Evolutionary conservation across 1,140 invertebrate species (phyloP), one percentile per base, ranked within the genome.

Genomic region (Stratiolaelaps scimitus): DNA sequence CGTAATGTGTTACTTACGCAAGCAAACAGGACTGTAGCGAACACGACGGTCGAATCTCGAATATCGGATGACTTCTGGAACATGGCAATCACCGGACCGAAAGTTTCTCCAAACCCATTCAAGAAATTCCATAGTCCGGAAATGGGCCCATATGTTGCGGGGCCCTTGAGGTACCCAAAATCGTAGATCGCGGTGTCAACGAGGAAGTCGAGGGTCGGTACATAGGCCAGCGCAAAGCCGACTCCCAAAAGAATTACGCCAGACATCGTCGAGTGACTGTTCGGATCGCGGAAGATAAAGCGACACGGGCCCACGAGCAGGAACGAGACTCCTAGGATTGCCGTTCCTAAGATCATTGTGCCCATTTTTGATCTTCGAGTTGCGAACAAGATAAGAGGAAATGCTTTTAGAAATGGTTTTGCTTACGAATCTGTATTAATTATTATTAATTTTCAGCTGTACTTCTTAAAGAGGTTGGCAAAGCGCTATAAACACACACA

Each of bases 71-170:
- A 60, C 15, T 26, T 60, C 20, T 60, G 53, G 53, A 60, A 60
- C 53, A 60, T 60, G 13, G 53, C 53, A 2, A 60, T n/a, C 15
- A 60, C 53, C 1, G 53, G 53, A 4, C 53, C 53, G 10, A 60
- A 60, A 15, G 53, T 60, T 26, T 60, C 53, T 15, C 53, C 53
- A 34, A 60, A 60, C 17, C 53, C 53, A 23, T 60, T 60, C 15
- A 26, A 60, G 53, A 60, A 60, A 34, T 60, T 60, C 53, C 53
- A 60, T 26, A 60, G 53, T 1, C 53, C 53, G 2, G 53, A 60
- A 10, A 60, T 60, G 15, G 53, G 53, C 20, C 53, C 53, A 10
- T 60, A 60, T 23, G 53, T 60, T 10, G 53, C 53, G 2, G 53
- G 53, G 34, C 23, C 15, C 10, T 60, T 60, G 23, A 60, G 23